Evolutionary conservation across 2,797 vertebrate species (phyloP).

Genomic region (Pyrrhura leucotis): DNA sequence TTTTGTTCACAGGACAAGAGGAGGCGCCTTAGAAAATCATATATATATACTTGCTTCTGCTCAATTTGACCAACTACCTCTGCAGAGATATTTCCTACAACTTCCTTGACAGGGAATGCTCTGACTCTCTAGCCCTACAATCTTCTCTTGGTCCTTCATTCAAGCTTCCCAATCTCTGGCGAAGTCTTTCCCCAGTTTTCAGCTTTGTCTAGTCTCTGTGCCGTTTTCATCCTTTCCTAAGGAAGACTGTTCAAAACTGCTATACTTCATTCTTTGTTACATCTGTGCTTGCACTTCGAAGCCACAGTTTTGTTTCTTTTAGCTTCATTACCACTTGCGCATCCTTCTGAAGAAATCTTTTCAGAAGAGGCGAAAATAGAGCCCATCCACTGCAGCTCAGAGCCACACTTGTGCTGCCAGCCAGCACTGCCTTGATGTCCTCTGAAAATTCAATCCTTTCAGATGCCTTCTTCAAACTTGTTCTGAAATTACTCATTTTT

Average conservation of each 20-base stretch:
- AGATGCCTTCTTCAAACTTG: not conserved
- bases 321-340: not conserved
- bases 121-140: not conserved
- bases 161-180: not conserved
- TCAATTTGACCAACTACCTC: not conserved
- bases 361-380: not conserved
- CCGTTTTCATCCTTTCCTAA: not conserved
- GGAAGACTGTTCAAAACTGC: not conserved
- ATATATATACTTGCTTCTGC: not conserved
- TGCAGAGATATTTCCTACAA: not conserved
- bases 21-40: not conserved
- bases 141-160: not conserved
- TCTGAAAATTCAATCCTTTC: not conserved
- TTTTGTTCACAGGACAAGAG: not conserved
- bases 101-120: not conserved
- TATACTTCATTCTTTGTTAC: not conserved
- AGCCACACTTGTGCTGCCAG: not conserved
- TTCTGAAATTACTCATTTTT: not conserved
- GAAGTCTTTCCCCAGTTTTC: not conserved
- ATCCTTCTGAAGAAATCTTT: not conserved
- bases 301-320: constrained; percentile 1
- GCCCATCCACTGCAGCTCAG: not conserved
- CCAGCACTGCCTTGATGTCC: not conserved
- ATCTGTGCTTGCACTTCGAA: not conserved
- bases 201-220: not conserved